A percentile compares a stretch with the other conserved stretches of the same genome.
Evolutionary conservation across 2,888 invertebrate genomes (phyloP).

Genomic region (Bhutanitis thaidina): DNA sequence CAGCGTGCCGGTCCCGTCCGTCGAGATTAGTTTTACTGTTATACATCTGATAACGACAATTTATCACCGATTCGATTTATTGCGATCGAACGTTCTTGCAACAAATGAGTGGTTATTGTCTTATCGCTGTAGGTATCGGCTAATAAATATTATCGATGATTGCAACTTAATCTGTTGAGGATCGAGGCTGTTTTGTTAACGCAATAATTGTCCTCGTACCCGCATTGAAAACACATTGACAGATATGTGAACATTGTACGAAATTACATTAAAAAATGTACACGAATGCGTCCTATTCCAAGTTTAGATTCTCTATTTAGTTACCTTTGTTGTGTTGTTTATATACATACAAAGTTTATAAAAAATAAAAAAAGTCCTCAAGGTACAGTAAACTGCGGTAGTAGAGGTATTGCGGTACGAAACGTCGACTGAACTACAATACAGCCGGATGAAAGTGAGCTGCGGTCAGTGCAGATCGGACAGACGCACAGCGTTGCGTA

Average conservation of each 20-base stretch:
- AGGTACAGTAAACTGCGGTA: neutral
- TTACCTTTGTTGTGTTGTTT: neutral
- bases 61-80: slow-evolving; percentile 53
- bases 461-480: slow-evolving; percentile 11
- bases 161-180: slow-evolving; percentile 2
- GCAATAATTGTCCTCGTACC: slow-evolving; percentile 1
- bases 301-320: no score
- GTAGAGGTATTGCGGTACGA: neutral
- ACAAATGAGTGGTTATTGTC: slow-evolving; percentile 49
- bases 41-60: slow-evolving; percentile 60
- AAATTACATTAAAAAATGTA: neutral
- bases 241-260: neutral
- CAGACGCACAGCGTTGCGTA: slow-evolving; percentile 8
- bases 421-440: neutral
- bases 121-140: slow-evolving; percentile 47
- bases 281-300: no score
- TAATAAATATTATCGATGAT: slow-evolving; percentile 40
- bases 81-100: slow-evolving; percentile 48
- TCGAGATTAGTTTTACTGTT: slow-evolving; percentile 44
- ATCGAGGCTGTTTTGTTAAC: neutral
- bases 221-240: neutral
- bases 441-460: slow-evolving; percentile 21
- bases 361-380: neutral
- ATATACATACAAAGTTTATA: neutral
- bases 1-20: slow-evolving; percentile 13